Evolutionary conservation across 2,113 vertebrate genomes (phyloP), one percentile per base, ranked within the genome.

Genomic region (Silurus asotus): DNA sequence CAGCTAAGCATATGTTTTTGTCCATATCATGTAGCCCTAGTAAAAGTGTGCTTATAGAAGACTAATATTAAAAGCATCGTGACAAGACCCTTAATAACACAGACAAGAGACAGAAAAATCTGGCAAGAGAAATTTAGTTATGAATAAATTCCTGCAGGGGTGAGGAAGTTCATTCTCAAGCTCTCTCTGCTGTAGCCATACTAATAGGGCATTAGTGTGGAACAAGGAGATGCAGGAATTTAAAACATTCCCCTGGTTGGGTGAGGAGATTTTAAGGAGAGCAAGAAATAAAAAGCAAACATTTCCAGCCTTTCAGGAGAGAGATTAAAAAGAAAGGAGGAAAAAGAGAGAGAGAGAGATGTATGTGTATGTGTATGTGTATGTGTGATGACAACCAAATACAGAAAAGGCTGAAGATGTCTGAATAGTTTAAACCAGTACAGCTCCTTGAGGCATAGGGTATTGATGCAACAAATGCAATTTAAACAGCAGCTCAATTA

Each of bases 161-260:
- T 65, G 23, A 48, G 45, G 48, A 82, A n/a, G 45, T 20, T 56
- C n/a, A 23, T n/a, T 45, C 69, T 78, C 65, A n/a, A 48, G 58
- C 81, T 80, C 81, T 86, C 84, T 61, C 58, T 28, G 48, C 55
- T 77, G 59, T 15, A 78, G 67, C 55, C 28, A 81, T 84, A 81
- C 56, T 69, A 84, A 72, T 80, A 69, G 91, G 90, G 90, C 88
- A 91, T 88, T 85, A 82, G 84, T 90, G 77, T 88, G 85, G 67
- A 92, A 91, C 85, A 91, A 91, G 90, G 91, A 92, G 88, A 93
- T 82, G 79, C 85, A 90, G 90, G 91, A 94, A 94, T 94, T 89
- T 90, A 45, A 92, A 91, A 88, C 82, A 92, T 92, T 93, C 88
- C 76, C 89, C 89, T 94, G 88, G 88, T 89, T 90, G 88, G 89